Evolutionary conservation across 2,113 vertebrate genomes (phyloP).

Genomic region (Dromiciops gliroides): DNA sequence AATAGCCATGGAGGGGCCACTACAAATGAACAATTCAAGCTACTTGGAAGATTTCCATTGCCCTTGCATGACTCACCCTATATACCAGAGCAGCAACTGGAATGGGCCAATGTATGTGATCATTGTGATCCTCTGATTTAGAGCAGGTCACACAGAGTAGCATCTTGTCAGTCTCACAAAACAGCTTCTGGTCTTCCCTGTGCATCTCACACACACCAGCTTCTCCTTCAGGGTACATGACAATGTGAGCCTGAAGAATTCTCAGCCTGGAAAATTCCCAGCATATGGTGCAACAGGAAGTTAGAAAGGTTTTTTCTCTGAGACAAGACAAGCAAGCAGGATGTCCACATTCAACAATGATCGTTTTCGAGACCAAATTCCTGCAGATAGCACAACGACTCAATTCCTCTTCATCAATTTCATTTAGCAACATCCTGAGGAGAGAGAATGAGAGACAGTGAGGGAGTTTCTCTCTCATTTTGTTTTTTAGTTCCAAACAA

Average conservation of each 20-base stretch:
- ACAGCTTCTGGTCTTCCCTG: neutral
- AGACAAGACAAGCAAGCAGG: neutral
- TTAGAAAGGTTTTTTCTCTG: neutral
- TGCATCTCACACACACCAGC: neutral
- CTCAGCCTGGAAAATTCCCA: neutral
- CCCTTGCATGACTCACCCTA: neutral
- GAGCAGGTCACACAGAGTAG: neutral
- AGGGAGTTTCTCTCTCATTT: neutral
- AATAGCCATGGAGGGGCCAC: neutral
- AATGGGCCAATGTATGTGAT: neutral
- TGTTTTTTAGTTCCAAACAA: neutral
- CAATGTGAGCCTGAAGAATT: neutral
- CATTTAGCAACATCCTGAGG: neutral
- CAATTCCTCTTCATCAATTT: neutral
- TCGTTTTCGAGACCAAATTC: neutral
- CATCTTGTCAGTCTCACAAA: rapidly evolving
- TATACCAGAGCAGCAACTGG: neutral
- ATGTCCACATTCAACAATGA: neutral
- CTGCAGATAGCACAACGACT: neutral
- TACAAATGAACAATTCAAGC: neutral
- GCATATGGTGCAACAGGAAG: neutral
- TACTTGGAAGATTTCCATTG: neutral
- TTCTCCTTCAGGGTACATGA: neutral
- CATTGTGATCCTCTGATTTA: neutral
- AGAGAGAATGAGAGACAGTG: neutral